A percentile compares a stretch with the other conserved stretches of the same genome.
Evolutionary conservation across 2,113 vertebrate genomes (phyloP).

Genomic region (Puma concolor): DNA sequence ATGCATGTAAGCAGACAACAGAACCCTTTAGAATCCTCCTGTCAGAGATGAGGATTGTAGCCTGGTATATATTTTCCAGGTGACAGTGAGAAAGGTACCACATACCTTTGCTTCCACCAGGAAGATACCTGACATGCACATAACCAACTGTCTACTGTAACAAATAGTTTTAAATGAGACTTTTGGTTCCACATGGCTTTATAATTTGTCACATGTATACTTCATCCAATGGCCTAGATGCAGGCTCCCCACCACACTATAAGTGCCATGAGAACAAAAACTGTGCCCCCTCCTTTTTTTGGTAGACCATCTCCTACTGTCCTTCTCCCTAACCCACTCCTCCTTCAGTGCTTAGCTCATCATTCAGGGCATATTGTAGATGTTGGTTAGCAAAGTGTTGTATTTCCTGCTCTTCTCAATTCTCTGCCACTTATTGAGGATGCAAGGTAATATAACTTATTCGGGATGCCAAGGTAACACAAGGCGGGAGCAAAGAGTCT

Average conservation of each 20-base stretch:
- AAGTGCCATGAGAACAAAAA: neutral
- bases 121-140: neutral
- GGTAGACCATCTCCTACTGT: neutral
- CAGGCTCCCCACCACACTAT: neutral
- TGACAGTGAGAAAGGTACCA: neutral
- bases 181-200: neutral
- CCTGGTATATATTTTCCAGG: neutral
- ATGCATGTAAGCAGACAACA: neutral
- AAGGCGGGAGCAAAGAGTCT: neutral
- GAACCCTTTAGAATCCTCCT: neutral
- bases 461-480: neutral
- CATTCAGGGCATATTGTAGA: neutral
- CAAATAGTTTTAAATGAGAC: neutral
- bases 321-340: neutral
- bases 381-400: neutral
- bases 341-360: neutral
- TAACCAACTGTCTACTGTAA: neutral
- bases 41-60: neutral
- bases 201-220: neutral
- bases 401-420: neutral
- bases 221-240: neutral
- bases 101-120: neutral
- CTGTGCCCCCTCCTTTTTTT: neutral
- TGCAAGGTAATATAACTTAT: neutral
- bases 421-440: neutral